A percentile compares a stretch with the other conserved stretches of the same genome.
phyloP scores from a whole-genome alignment of 1,140 invertebrate species.

The Brachionus paranguensis region DNA sequence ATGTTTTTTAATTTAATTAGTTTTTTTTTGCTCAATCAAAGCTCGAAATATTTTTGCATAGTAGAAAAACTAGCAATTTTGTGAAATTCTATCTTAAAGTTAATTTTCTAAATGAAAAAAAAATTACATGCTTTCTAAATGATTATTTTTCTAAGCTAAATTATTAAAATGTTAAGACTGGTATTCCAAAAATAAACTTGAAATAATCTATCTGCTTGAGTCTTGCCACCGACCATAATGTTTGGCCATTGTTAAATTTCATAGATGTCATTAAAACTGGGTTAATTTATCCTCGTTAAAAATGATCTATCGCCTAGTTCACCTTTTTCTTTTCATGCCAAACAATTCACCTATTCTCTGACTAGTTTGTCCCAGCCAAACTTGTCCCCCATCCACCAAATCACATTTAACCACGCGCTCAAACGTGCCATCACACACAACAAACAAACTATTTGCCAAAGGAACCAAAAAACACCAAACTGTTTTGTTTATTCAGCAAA shows the following conservation, averaged over 20 bases:
- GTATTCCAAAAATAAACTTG: not conserved
- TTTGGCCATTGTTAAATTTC: not conserved
- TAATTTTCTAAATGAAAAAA: slow-evolving; percentile 4
- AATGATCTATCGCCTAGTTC: not conserved
- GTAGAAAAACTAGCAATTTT: not conserved
- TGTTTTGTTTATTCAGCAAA: not conserved
- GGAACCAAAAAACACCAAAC: not conserved
- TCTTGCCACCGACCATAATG: not conserved
- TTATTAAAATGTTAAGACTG: not conserved
- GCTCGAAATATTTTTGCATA: not conserved
- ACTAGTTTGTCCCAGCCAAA: not conserved
- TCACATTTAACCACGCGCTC: not conserved
- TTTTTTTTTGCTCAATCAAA: not conserved
- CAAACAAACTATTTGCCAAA: not conserved
- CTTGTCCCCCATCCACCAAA: not conserved
- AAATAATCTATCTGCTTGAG: not conserved
- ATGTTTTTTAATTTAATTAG: not conserved
- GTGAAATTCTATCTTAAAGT: slow-evolving; percentile 26
- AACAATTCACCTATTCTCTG: not conserved
- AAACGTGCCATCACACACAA: not conserved
- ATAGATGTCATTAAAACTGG: not conserved
- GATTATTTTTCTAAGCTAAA: not conserved
- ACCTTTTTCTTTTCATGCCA: not conserved
- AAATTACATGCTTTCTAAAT: slow-evolving; percentile 30
- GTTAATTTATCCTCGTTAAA: not conserved